These are phyloP conservation scores for Zaprionus ornatus DNA, from an alignment of 1,140 invertebrate genomes.

Conservation along the genomic window DNA sequence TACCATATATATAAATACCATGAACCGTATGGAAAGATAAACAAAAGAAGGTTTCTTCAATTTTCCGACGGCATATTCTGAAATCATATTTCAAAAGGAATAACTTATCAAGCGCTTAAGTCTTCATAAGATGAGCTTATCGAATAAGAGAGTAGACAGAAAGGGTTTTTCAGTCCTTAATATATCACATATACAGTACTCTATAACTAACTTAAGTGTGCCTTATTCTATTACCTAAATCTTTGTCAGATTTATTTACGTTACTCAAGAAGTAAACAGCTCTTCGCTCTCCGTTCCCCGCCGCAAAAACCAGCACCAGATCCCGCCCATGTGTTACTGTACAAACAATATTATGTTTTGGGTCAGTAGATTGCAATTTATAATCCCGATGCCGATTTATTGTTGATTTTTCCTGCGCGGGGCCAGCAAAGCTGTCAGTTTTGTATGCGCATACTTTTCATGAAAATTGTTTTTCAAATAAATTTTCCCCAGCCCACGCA, in stretches of 20 bases:
- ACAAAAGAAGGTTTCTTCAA: too few relatives aligned
- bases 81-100: too few relatives aligned
- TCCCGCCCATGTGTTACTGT: slow-evolving; percentile 42
- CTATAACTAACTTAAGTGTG: neutral
- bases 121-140: neutral
- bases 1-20: too few relatives aligned
- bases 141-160: neutral
- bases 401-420: slow-evolving; percentile 70
- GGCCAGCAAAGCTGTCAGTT: slow-evolving; percentile 72
- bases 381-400: slow-evolving; percentile 48
- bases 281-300: neutral
- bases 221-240: neutral
- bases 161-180: neutral
- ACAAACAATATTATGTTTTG: slow-evolving; percentile 52
- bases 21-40: too few relatives aligned
- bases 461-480: slow-evolving; percentile 80
- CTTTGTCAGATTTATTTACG: slow-evolving; percentile 33
- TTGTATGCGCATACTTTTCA: slow-evolving; percentile 79
- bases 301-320: neutral
- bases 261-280: neutral
- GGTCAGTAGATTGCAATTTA: slow-evolving; percentile 71
- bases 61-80: too few relatives aligned
- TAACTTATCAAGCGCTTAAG: too few relatives aligned
- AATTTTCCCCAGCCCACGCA: slow-evolving; percentile 65
- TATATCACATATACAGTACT: neutral